Base-by-base conservation (phyloP, 2,888 invertebrate genomes). In the Diaphora mendica region DNA sequence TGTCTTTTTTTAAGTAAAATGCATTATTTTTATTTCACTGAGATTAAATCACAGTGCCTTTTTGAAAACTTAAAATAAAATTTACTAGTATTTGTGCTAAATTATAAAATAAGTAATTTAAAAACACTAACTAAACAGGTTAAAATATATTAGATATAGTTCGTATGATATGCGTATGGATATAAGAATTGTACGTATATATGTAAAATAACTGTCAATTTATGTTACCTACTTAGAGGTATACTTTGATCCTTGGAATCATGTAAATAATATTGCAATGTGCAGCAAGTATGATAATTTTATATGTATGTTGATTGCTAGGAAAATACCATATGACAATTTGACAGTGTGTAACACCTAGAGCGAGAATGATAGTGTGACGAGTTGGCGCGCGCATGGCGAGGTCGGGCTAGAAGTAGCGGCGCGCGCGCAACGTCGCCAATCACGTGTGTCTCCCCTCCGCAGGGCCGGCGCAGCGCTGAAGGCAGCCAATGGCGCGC, bases 401-500 rank as follows among this genome's bases (percentile, higher is more conserved):
- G 88, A 90, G 88, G 90, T 87, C 88, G 90, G 84, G 83, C 85
- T 87, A 87, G 87, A 84, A 82, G 86, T 85, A 85, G 90, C 85
- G 83, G 90, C 92, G 92, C 92, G 92, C 92, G 92, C 93, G 93
- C 92, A 89, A 79, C 90, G 91, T 91, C 92, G 86, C 95, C 94
- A 94, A 94, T 94, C 91, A 93, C 91, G 90, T 88, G 83, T 90
- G 91, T 93, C 93, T 96, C 95, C 96, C 96, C 95, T 96, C 96
- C 96, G 96, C 97, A 93, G 97, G 97, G 95, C 95, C 93, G 95
- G 96, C 94, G 93, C 90, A 77, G 86, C 94, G 79, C 96, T 97
- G 93, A 97, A 97, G 93, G 96, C 96, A 91, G 95, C 97, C 96
- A 97, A 97, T 96, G 97, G 97, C 92, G 96, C 96, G 93, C 95